These are phyloP conservation scores for Ptychochromis oligacanthus DNA, from an alignment of 2,113 vertebrate genomes.

Conservation along the genomic window DNA sequence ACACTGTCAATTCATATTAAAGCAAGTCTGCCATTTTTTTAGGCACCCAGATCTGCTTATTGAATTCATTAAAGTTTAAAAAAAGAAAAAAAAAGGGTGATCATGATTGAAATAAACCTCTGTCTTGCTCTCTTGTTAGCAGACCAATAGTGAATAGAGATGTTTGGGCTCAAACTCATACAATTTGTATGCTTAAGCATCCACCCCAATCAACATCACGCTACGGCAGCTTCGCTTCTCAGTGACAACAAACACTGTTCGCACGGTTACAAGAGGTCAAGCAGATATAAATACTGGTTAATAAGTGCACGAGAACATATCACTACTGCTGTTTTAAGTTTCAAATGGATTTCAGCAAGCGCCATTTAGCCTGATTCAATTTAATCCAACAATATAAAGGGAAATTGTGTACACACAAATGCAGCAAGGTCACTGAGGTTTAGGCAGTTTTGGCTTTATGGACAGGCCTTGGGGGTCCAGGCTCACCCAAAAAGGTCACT, in stretches of 20 bases:
- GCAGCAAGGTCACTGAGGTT: background rate
- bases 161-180: background rate
- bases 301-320: background rate
- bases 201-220: background rate
- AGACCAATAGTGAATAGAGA: background rate
- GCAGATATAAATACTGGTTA: background rate
- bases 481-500: too few species aligned
- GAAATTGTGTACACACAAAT: background rate
- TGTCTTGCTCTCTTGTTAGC: background rate
- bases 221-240: background rate
- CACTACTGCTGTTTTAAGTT: background rate
- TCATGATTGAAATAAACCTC: background rate
- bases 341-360: background rate
- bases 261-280: background rate
- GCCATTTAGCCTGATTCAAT: background rate
- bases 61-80: background rate
- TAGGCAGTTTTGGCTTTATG: too few species aligned
- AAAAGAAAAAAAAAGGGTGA: too few species aligned
- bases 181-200: background rate
- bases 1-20: background rate
- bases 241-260: slow-evolving; percentile 2
- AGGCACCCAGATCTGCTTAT: background rate
- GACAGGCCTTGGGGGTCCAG: too few species aligned
- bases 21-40: background rate
- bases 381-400: background rate